phyloP scores from a whole-genome alignment of 2,888 invertebrate genomes.

The Apodemia zela region DNA sequence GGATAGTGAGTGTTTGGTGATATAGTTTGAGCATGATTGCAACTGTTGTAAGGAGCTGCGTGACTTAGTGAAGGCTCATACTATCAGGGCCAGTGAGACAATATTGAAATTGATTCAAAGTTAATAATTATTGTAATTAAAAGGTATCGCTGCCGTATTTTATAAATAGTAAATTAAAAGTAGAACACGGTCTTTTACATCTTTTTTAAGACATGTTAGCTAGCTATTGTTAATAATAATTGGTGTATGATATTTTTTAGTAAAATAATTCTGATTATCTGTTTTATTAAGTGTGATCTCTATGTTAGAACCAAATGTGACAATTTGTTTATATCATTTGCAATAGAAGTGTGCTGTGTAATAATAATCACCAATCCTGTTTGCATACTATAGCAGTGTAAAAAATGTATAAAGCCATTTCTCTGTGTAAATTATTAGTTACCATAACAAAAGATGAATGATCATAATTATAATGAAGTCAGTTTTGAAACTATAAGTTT shows the following conservation, averaged over 20 bases:
- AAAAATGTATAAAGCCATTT: slow-evolving; percentile 18
- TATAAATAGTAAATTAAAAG: slow-evolving; percentile 71
- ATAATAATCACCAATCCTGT: slow-evolving; percentile 3
- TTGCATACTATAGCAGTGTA: slow-evolving; percentile 6
- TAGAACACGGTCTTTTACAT: slow-evolving; percentile 77
- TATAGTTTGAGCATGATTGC: slow-evolving; percentile 50
- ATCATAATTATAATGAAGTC: slow-evolving; percentile 20
- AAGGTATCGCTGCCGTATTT: slow-evolving; percentile 77
- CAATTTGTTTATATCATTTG: slow-evolving; percentile 17
- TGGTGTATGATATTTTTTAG: slow-evolving; percentile 70
- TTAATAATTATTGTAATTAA: slow-evolving; percentile 77
- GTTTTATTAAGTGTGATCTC: slow-evolving; percentile 46
- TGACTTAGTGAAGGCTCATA: slow-evolving; percentile 50
- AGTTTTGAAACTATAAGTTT: slow-evolving; percentile 16
- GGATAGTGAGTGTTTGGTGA: slow-evolving; percentile 75
- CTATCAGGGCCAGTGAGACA: slow-evolving; percentile 67
- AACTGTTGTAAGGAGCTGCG: slow-evolving; percentile 46
- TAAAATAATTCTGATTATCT: slow-evolving; percentile 74
- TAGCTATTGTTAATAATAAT: slow-evolving; percentile 75
- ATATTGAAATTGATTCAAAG: slow-evolving; percentile 78
- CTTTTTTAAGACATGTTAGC: slow-evolving; percentile 78
- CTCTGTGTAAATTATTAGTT: slow-evolving; percentile 52
- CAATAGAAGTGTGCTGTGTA: slow-evolving; percentile 13
- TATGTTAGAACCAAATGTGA: slow-evolving; percentile 29
- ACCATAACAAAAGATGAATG: slow-evolving; percentile 43